A percentile compares a stretch with the other conserved stretches of the same genome.
Evolutionary conservation across 2,797 vertebrate species (phyloP).

Genomic region (Oreochromis mossambicus): DNA sequence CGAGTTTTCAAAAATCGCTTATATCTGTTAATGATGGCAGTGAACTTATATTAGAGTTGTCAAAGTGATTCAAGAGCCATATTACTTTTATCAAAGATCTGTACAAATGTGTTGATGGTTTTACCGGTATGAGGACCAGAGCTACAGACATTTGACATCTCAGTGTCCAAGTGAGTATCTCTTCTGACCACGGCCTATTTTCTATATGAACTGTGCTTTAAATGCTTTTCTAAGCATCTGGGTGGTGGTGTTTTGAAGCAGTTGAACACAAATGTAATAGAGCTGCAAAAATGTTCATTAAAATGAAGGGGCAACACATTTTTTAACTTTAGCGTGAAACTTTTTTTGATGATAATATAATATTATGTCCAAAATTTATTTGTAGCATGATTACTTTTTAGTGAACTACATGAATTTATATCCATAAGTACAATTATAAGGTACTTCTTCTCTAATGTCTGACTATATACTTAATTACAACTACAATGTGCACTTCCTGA

Average conservation of each 20-base stretch:
- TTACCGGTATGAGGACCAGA: constrained; percentile 27
- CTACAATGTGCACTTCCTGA: neutral
- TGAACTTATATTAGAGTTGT: neutral
- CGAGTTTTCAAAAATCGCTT: constrained; percentile 68
- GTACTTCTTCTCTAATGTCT: neutral
- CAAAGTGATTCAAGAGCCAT: neutral
- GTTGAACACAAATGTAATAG: neutral
- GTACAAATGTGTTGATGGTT: constrained; percentile 5
- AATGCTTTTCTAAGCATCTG: neutral
- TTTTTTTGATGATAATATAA: neutral
- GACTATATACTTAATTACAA: neutral
- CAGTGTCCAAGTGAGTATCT: constrained; percentile 42
- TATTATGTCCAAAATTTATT: neutral
- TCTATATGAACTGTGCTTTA: neutral
- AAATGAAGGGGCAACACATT: neutral
- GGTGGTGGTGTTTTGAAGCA: neutral
- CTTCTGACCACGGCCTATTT: neutral
- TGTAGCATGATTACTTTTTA: neutral
- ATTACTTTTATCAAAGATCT: neutral
- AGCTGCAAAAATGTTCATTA: neutral
- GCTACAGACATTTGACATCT: constrained; percentile 8
- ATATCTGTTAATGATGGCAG: constrained; percentile 46
- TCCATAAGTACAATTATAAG: neutral
- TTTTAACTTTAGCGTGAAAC: neutral
- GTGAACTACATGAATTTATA: neutral